A percentile compares a stretch with the other conserved stretches of the same genome.
Evolutionary conservation across 2,797 vertebrate species (phyloP).

Genomic region (Tapirus indicus): DNA sequence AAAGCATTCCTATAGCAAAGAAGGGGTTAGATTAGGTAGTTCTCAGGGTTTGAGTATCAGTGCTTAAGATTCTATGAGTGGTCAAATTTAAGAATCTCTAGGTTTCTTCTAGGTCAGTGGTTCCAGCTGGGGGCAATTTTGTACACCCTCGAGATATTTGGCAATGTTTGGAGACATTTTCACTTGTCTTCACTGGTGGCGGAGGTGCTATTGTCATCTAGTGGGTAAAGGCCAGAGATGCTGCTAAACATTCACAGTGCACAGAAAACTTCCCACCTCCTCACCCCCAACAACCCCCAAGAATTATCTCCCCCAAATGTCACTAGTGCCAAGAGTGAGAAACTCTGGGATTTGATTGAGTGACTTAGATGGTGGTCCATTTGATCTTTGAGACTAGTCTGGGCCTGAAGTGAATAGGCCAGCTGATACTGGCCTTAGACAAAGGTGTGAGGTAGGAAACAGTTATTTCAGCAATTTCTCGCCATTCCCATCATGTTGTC

Average conservation of each 20-base stretch:
- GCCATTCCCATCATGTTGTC: neutral
- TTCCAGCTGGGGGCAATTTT: neutral
- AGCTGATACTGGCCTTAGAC: neutral
- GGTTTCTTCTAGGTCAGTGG: neutral
- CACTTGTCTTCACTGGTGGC: neutral
- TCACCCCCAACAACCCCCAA: neutral
- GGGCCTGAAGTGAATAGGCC: neutral
- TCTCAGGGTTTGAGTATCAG: neutral
- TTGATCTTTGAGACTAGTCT: conserved; percentile 29
- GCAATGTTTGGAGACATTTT: neutral
- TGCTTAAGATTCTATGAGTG: neutral
- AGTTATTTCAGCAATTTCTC: neutral
- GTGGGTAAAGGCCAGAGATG: neutral
- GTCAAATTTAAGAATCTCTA: neutral
- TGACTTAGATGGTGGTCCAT: neutral
- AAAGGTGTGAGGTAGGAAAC: neutral
- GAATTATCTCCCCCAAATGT: neutral
- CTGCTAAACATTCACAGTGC: neutral
- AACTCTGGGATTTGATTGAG: neutral
- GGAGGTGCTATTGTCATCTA: neutral
- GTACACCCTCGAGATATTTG: neutral
- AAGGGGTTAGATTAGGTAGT: neutral
- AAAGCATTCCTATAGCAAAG: neutral
- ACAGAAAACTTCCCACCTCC: neutral
- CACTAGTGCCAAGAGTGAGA: neutral